Evolutionary conservation across 2,888 invertebrate genomes (phyloP).

Genomic region (Agriopis leucophaearia): DNA sequence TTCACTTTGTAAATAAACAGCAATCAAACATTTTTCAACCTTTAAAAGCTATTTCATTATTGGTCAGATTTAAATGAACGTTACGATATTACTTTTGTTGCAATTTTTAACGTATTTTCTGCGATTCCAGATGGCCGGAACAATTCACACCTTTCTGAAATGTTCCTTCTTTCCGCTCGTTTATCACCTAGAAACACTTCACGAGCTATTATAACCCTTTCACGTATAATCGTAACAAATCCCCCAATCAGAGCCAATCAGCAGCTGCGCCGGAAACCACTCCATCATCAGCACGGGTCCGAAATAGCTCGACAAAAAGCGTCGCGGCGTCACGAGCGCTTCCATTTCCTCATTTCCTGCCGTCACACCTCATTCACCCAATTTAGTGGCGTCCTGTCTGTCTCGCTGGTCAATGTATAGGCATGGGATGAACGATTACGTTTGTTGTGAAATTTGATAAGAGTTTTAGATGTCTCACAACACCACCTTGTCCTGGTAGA

Average conservation of each 20-base stretch:
- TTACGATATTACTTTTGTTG: neutral
- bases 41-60: neutral
- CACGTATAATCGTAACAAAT: slow-evolving; percentile 36
- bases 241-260: slow-evolving; percentile 35
- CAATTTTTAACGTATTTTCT: neutral
- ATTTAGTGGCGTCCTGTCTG: slow-evolving; percentile 61
- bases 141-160: neutral
- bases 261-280: slow-evolving; percentile 38
- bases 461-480: neutral
- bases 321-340: slow-evolving; percentile 51
- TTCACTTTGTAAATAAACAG: slow-evolving; percentile 5
- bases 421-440: slow-evolving; percentile 21
- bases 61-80: neutral
- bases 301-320: slow-evolving; percentile 53
- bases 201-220: slow-evolving; percentile 13
- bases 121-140: too few relatives aligned
- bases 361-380: slow-evolving; percentile 66
- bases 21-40: neutral
- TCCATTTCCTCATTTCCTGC: slow-evolving; percentile 78
- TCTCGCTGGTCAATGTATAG: slow-evolving; percentile 24
- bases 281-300: slow-evolving; percentile 40
- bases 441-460: slow-evolving; percentile 17
- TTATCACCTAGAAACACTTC: neutral
- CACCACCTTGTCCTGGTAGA: neutral
- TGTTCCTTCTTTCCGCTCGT: neutral